Evolutionary conservation across 2,888 invertebrate species (phyloP), one percentile per base, ranked within the genome.

Genomic region (Ornithoptera priamus): DNA sequence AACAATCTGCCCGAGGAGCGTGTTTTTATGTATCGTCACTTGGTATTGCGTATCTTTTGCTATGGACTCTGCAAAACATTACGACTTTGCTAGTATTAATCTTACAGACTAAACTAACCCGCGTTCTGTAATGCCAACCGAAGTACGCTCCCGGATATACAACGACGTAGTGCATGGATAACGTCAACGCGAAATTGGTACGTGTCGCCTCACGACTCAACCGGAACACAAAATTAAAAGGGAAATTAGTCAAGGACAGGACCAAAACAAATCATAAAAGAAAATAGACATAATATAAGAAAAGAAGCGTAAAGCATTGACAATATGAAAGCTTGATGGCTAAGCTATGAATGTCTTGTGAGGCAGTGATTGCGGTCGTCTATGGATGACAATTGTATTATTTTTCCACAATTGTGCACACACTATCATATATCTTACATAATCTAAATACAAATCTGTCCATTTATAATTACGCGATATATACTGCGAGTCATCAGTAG

Each of bases 271-370:
- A 76, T 77, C 79, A 78, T 80, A 76, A 83, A 85, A 81, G 81
- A 75, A 84, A 84, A 84, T 82, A 85, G 84, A 84, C 74, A 82
- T 84, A 83, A 82, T 81, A 85, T 81, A 81, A 84, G 82, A 84
- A 83, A 90, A 90, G 75, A 92, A 92, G 92, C 91, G 85, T 82
- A 85, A 91, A 91, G 90, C 90, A 87, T 86, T 88, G 86, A 88
- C 85, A 79, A 77, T 85, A 84, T 86, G 85, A 80, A 88, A 89
- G 90, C 89, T 89, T 84, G 82, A 87, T 84, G 85, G 86, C 83
- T 87, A 90, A 92, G 92, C 92, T 89, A 92, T 90, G 92, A 92
- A 92, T 92, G 92, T 92, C 82, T 88, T 85, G 92, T 90, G 92
- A 92, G 92, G 92, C 92, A 92, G 91, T 92, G 92, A 92, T 89